Evolutionary conservation across 2,888 invertebrate species (phyloP).

Genomic region (Philaethria dido): DNA sequence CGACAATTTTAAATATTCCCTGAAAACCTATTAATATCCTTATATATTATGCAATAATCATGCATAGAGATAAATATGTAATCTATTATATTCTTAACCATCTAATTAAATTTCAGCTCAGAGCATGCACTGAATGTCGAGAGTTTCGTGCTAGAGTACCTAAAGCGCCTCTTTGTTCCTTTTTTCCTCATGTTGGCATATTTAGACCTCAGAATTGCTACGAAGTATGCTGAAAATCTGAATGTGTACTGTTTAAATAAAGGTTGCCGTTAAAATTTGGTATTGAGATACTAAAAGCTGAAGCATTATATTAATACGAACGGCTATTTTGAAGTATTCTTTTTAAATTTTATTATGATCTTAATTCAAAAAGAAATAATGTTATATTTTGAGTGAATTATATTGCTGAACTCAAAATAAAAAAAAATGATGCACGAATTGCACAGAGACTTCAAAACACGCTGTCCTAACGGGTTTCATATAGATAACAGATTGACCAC

Average conservation of each 20-base stretch:
- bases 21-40: neutral
- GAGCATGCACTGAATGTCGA: conserved; percentile 15
- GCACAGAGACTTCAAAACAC: no score
- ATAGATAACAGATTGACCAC: no score
- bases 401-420: no score
- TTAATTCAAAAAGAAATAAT: no score
- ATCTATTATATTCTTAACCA: neutral
- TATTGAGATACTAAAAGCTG: conserved; percentile 1
- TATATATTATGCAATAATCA: neutral
- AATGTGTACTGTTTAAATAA: conserved; percentile 11
- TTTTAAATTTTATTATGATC: no score
- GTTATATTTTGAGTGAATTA: no score
- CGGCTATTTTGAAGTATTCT: neutral
- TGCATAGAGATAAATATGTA: conserved; percentile 1
- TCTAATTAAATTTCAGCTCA: conserved; percentile 18
- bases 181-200: conserved; percentile 22
- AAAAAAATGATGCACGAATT: no score
- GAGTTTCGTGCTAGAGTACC: conserved; percentile 21
- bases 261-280: neutral
- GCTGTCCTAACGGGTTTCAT: no score
- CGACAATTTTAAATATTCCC: neutral
- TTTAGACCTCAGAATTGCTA: conserved; percentile 16
- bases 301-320: neutral
- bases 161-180: conserved; percentile 13
- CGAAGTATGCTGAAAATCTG: conserved; percentile 5